Evolutionary conservation across 2,888 invertebrate genomes (phyloP).

Genomic region (Eilema sororculum): DNA sequence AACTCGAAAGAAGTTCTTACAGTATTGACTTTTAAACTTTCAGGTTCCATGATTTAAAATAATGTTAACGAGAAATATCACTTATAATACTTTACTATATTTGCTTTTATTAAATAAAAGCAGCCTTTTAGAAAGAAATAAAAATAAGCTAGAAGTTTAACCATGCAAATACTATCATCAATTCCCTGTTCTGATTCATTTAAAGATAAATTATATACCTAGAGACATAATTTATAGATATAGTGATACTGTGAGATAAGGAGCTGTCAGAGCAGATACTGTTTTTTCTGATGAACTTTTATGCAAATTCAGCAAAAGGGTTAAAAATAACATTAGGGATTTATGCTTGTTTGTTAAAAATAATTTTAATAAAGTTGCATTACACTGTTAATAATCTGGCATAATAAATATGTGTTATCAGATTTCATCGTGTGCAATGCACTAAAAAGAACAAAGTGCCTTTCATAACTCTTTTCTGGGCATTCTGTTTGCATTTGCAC

Average conservation of each 20-base stretch:
- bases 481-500: conserved; percentile 40
- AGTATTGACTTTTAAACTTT: no score
- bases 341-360: not conserved
- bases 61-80: no score
- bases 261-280: not conserved
- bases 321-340: not conserved
- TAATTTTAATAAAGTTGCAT: not conserved
- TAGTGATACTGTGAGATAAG: not conserved
- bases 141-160: no score
- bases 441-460: conserved; percentile 20
- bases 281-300: not conserved
- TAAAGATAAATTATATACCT: not conserved
- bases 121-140: no score
- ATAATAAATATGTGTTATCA: conserved; percentile 13
- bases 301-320: conserved; percentile 1
- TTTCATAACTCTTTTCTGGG: conserved; percentile 44
- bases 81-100: no score
- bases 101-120: no score
- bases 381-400: not conserved
- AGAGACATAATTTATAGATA: not conserved
- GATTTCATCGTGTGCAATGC: conserved; percentile 5
- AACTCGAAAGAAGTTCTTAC: no score
- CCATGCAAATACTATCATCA: no score
- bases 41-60: no score
- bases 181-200: not conserved